Base-by-base conservation (phyloP, 2,113 vertebrate species). In the Tretioscincus oriximinensis region DNA sequence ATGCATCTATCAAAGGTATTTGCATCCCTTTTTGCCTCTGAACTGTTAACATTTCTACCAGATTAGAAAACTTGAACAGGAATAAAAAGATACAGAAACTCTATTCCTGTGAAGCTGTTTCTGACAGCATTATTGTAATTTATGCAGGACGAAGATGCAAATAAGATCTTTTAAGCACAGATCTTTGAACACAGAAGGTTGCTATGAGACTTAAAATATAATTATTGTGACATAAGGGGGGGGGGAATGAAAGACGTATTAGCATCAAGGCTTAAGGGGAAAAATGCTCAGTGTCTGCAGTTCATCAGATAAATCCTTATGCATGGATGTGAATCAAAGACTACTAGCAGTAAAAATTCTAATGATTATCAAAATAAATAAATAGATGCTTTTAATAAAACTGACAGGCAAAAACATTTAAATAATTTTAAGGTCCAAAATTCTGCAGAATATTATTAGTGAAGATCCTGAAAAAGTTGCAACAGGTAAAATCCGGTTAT, bases 71-170 rank as follows among this genome's bases (percentile, higher is more conserved):
- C 73, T 63, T 61, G 69, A 80, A 88, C 61, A 85, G 58, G 66
- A 90, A 87, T 6, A 73, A 18, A 76, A 90, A 88, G 68, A 82
- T 64, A 85, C n/a, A 73, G 71, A 84, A 89, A 88, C n/a, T 86
- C 75, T 86, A 89, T 84, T 65, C 82, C 76, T 75, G 51, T 80
- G 70, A 90, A 88, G 74, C 28, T 47, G 89, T 85, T 87, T 89
- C 72, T 83, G 84, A 88, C 47, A 90, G 86, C 88, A 88, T 92
- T 90, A 91, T 84, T 93, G 90, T 91, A 85, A 93, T 92, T 91
- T 92, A 90, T 89, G 92, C 91, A 86, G 76, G 76, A 90, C 45
- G 85, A 60, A 89, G 91, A 92, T 87, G 77, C 77, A 93, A 93
- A 93, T 91, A 89, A 82, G 72, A 91, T 82, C 88, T 93, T 93